Percentiles rank a stretch among this genome's conserved stretches.
Evolutionary conservation across 2,113 vertebrate genomes (phyloP).

Genomic region (Cettia cetti): DNA sequence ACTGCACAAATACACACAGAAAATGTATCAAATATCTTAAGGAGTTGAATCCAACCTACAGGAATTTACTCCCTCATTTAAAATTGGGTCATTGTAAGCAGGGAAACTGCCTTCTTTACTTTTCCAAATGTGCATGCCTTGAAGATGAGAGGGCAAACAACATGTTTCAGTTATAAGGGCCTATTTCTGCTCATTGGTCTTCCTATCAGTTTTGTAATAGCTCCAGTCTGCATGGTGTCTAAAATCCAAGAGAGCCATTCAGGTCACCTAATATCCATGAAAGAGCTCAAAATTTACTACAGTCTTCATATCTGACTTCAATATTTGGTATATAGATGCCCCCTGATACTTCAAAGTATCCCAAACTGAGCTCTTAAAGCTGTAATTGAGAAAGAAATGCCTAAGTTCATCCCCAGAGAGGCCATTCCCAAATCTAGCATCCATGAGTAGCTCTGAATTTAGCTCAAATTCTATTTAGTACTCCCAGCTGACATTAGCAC

Average conservation of each 20-base stretch:
- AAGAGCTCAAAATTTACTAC: background rate
- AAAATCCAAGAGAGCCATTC: background rate
- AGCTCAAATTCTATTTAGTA: conserved; percentile 1
- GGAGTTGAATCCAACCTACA: background rate
- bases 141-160: background rate
- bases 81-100: background rate
- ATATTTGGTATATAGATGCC: background rate
- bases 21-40: background rate
- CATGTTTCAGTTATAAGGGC: background rate
- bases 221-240: background rate
- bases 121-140: background rate
- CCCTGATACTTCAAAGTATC: background rate
- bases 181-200: background rate
- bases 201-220: background rate
- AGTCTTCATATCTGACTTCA: rapidly evolving
- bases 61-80: background rate
- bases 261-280: background rate
- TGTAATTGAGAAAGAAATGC: background rate
- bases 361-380: background rate
- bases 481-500: background rate
- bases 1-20: background rate
- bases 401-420: background rate
- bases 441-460: background rate
- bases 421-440: background rate
- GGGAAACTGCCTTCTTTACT: background rate